These are phyloP conservation scores for Meghimatium bilineatum DNA, from an alignment of 2,888 invertebrate genomes.

Conservation along the genomic window DNA sequence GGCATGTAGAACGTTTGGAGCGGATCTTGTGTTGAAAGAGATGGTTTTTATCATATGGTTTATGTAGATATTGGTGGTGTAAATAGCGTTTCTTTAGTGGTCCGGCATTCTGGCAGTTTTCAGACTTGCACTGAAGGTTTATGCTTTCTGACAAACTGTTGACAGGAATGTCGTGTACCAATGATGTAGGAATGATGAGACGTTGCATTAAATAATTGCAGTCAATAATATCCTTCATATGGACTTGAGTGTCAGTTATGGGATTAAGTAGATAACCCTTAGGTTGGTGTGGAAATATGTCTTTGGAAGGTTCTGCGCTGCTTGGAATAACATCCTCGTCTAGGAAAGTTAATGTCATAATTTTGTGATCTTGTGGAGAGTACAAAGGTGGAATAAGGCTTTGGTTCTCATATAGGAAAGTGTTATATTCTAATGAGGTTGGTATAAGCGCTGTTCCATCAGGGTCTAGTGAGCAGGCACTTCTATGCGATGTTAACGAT, in stretches of 20 bases:
- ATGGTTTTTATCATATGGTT: constrained; percentile 3
- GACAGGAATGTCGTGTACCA: background rate
- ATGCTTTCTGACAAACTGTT: background rate
- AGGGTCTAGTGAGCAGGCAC: constrained; percentile 1
- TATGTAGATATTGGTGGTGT: background rate
- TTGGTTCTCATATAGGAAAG: constrained; percentile 9
- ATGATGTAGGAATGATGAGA: background rate
- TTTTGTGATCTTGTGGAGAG: constrained; percentile 8
- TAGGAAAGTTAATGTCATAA: constrained; percentile 15
- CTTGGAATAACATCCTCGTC: background rate
- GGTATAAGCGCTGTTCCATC: background rate
- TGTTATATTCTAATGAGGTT: background rate
- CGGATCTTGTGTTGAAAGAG: background rate
- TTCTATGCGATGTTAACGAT: constrained; percentile 8
- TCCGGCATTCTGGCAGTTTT: background rate
- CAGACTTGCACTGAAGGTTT: background rate
- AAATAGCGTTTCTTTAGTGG: background rate
- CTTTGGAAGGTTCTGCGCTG: background rate
- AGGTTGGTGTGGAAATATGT: background rate
- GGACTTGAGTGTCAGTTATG: background rate
- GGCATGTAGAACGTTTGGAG: background rate
- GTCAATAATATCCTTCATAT: too few relatives aligned
- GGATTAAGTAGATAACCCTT: background rate
- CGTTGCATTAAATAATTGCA: too few relatives aligned
- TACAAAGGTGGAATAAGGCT: constrained; percentile 10